Conservation (phyloP, 2,888 invertebrate genomes). For the Smittia sp. region DNA sequence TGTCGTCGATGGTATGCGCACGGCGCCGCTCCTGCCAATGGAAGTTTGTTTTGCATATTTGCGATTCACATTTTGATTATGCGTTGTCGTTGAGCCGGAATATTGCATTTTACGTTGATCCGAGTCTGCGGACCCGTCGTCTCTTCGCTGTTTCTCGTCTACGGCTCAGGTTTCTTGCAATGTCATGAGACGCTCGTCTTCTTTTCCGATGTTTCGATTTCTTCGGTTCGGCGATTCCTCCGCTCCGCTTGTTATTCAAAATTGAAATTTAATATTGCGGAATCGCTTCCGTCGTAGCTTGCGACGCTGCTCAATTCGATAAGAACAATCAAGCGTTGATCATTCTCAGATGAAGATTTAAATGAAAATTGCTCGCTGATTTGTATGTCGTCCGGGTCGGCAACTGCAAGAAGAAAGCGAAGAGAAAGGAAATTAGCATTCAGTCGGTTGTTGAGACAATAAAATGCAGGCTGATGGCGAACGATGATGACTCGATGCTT, state of each 20-base stretch:
- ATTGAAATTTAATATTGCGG: slow-evolving; percentile 29
- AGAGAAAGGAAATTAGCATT: slow-evolving; percentile 1
- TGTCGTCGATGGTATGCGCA: background rate
- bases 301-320: background rate
- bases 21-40: background rate
- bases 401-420: background rate
- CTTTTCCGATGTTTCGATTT: background rate
- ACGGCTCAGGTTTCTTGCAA: background rate
- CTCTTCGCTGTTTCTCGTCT: background rate
- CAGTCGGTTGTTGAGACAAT: background rate
- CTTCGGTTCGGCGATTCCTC: background rate
- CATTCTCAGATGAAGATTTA: background rate
- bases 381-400: background rate
- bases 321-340: slow-evolving; percentile 2
- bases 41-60: slow-evolving; percentile 23
- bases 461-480: background rate
- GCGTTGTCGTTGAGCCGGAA: slow-evolving; percentile 32
- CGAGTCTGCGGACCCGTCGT: slow-evolving; percentile 13
- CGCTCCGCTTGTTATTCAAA: background rate
- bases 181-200: slow-evolving; percentile 15
- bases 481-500: background rate
- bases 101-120: slow-evolving; percentile 35
- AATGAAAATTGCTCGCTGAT: background rate
- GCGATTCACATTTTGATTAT: slow-evolving; percentile 35
- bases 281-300: slow-evolving; percentile 1